Evolutionary conservation across 2,888 invertebrate species (phyloP).

Genomic region (Marronus borbonicus): DNA sequence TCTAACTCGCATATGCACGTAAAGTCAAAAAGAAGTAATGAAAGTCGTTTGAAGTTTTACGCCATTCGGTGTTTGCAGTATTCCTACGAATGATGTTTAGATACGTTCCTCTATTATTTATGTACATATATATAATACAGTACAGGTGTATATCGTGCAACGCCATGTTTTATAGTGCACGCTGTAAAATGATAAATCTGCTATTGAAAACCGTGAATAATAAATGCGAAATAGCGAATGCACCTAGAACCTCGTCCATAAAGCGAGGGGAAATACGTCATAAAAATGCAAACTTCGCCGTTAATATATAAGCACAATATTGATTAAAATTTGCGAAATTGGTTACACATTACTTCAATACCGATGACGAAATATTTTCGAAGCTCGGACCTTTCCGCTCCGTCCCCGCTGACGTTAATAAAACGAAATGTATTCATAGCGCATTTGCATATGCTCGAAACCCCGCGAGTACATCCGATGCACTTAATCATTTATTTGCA

Average conservation of each 20-base stretch:
- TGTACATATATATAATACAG: too few relatives aligned
- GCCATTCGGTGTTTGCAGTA: too few relatives aligned
- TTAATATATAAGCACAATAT: not conserved
- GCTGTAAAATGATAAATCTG: not conserved
- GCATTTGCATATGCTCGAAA: conserved; percentile 35
- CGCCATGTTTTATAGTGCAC: too few relatives aligned
- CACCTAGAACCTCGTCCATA: not conserved
- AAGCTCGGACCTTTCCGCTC: not conserved
- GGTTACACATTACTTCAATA: conserved; percentile 10
- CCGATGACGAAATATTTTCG: conserved; percentile 1
- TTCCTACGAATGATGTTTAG: too few relatives aligned
- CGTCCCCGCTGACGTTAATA: not conserved
- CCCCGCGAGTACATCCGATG: conserved; percentile 16
- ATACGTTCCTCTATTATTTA: too few relatives aligned
- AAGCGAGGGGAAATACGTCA: not conserved
- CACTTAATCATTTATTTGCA: conserved; percentile 41
- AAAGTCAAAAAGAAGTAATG: too few relatives aligned
- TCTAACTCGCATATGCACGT: too few relatives aligned
- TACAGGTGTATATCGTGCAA: too few relatives aligned
- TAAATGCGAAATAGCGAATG: conserved; percentile 2
- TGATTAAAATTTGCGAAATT: conserved; percentile 21
- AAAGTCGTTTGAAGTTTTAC: too few relatives aligned
- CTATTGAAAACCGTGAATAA: conserved; percentile 11
- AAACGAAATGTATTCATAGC: conserved; percentile 19
- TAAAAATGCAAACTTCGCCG: not conserved